Conservation (phyloP, 2,797 vertebrate genomes). For the Valencia hispanica region DNA sequence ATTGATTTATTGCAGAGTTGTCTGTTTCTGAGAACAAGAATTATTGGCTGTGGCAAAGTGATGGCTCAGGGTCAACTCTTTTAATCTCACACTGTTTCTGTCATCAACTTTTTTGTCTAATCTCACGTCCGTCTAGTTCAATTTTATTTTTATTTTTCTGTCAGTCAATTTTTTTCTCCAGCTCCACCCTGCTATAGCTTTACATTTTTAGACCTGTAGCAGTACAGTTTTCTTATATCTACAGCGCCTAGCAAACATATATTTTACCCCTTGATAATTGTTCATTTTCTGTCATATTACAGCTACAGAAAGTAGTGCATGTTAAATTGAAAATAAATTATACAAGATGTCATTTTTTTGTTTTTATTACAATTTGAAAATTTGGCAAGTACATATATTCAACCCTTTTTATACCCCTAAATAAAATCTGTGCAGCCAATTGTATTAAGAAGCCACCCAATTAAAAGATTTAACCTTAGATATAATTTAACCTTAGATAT, state of each 20-base stretch:
- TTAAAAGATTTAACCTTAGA: background rate
- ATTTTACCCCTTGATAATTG: no score
- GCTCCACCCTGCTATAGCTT: background rate
- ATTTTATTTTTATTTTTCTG: background rate
- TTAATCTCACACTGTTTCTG: constrained; percentile 21
- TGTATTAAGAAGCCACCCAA: background rate
- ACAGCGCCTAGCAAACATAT: background rate
- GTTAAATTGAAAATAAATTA: background rate
- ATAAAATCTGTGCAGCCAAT: no score
- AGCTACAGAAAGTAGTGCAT: background rate
- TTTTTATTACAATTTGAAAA: background rate
- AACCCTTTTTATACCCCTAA: no score
- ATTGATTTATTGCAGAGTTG: constrained; percentile 12
- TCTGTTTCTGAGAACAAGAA: background rate
- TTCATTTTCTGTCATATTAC: background rate
- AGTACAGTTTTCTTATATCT: background rate
- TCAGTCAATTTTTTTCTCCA: background rate
- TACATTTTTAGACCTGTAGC: background rate
- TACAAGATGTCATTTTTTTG: background rate
- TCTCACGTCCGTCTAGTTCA: constrained; percentile 10
- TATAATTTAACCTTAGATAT: background rate
- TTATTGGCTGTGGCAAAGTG: constrained; percentile 34
- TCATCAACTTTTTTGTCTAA: constrained; percentile 22
- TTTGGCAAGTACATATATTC: no score
- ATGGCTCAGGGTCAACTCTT: constrained; percentile 37